phyloP scores from a whole-genome alignment of 2,113 vertebrate genomes.

The Crocuta crocuta region DNA sequence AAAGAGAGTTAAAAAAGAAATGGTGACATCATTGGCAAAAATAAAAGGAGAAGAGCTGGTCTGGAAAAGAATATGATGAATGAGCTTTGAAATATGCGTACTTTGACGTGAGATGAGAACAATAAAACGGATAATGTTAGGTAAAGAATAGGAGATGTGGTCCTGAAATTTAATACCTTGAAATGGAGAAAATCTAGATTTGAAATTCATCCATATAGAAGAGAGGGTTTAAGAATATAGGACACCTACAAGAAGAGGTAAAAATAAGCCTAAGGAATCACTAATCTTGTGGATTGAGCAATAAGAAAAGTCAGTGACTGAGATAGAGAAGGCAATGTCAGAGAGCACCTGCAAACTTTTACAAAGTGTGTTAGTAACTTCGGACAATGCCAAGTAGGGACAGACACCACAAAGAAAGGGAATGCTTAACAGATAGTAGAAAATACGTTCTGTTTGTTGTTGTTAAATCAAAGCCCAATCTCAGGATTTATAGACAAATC shows the following conservation, averaged over 20 bases:
- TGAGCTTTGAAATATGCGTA: background rate
- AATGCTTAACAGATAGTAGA: constrained; percentile 4
- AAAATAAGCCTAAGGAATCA: constrained; percentile 44
- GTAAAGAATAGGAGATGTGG: background rate
- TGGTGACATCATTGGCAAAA: background rate
- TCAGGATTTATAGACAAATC: constrained; percentile 46
- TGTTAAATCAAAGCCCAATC: constrained; percentile 47
- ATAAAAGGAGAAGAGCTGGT: background rate
- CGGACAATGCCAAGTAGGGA: constrained; percentile 29
- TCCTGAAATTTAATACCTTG: background rate
- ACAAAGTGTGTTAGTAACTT: background rate
- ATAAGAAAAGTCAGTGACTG: constrained; percentile 21
- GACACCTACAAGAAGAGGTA: background rate
- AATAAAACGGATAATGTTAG: background rate
- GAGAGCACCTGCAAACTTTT: background rate
- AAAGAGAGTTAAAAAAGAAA: background rate
- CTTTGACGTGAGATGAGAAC: background rate
- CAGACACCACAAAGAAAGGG: constrained; percentile 5
- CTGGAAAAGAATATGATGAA: background rate
- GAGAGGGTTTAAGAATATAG: constrained; percentile 29
- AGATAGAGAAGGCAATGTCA: constrained; percentile 31
- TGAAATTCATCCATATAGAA: constrained; percentile 49
- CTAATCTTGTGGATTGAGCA: background rate
- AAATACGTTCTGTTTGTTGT: constrained; percentile 30
- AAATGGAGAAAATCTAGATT: constrained; percentile 20